Base-by-base conservation (phyloP, 2,888 invertebrate species). In the Spodoptera exigua region DNA sequence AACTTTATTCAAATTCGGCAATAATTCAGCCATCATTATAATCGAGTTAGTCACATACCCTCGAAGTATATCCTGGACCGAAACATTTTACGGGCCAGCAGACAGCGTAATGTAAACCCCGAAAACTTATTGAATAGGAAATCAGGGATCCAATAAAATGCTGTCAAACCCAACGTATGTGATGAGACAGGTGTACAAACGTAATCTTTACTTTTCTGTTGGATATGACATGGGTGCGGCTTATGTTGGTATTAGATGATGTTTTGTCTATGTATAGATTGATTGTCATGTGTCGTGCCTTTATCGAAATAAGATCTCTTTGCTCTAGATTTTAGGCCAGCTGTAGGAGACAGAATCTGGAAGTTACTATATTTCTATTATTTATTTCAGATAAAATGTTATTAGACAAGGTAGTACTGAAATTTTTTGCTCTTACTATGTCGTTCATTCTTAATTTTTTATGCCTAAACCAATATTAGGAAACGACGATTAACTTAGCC, bases 121-220 rank as follows among this genome's bases (percentile, higher is more conserved):
- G 72, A 85, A 74, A 91, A 91, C 87, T 92, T 91, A 89, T 90
- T 90, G 88, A 91, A 91, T 89, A 85, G 90, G 87, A 85, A 87
- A 88, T 84, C 84, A 85, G 86, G 88, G 83, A 89, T 89, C 91
- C 90, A 91, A 92, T 92, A 91, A 91, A 91, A 89, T 87, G 89
- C 77, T 92, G 92, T 92, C 92, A 91, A 86, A 86, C 84, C 85
- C 91, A 90, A 86, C 83, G 81, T 79, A 72, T 81, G 78, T 78
- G 80, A 78, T 60, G 73, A 80, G 89, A 87, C 89, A 89, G 89
- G 89, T 89, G 57, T 69, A 64, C 69, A 60, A 70, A 65, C 62
- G 54, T 75, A 70, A 75, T 75, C 70, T 75, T 75, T 65, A 75
- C 73, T 73, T 70, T 70, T 67, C 27, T 74, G 66, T 64, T 67